Percentiles rank a stretch among this genome's conserved stretches.
phyloP scores from a whole-genome alignment of 2,113 vertebrate species.

The Gila orcuttii region DNA sequence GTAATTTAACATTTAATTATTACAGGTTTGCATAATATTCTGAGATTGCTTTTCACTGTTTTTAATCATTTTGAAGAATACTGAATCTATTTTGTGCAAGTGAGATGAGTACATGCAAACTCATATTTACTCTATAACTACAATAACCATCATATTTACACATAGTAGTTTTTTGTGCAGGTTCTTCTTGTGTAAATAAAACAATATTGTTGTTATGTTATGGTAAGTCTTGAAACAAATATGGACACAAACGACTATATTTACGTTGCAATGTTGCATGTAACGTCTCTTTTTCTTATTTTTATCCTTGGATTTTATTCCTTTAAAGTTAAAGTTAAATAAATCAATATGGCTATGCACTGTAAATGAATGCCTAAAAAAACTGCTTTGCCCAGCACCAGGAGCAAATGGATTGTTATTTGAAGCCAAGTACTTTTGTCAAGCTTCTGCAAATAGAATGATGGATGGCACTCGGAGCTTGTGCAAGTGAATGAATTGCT shows the following conservation, averaged over 20 bases:
- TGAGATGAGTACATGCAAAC: no score
- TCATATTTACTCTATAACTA: no score
- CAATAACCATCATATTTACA: no score
- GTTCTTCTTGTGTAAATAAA: background rate
- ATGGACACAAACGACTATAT: background rate
- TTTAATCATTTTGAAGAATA: no score
- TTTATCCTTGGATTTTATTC: conserved; percentile 37
- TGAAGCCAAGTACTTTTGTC: conserved; percentile 96
- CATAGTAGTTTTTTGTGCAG: background rate
- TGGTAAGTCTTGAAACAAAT: background rate
- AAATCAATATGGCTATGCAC: conserved; percentile 89
- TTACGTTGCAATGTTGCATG: background rate
- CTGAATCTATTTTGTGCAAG: no score
- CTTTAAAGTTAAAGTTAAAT: conserved; percentile 75
- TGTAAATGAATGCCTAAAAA: conserved; percentile 92
- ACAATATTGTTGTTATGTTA: no score
- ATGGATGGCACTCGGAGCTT: conserved; percentile 87
- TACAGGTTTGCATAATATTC: no score
- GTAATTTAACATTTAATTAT: no score
- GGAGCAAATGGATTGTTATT: conserved; percentile 95
- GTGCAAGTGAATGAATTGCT: conserved; percentile 86
- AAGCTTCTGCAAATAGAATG: conserved; percentile 98
- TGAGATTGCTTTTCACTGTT: no score
- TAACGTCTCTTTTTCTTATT: conserved; percentile 32
- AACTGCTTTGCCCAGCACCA: conserved; percentile 87